Evolutionary conservation across 2,888 invertebrate genomes (phyloP), one percentile per base, ranked within the genome.

Genomic region (Nomada ruficornis): DNA sequence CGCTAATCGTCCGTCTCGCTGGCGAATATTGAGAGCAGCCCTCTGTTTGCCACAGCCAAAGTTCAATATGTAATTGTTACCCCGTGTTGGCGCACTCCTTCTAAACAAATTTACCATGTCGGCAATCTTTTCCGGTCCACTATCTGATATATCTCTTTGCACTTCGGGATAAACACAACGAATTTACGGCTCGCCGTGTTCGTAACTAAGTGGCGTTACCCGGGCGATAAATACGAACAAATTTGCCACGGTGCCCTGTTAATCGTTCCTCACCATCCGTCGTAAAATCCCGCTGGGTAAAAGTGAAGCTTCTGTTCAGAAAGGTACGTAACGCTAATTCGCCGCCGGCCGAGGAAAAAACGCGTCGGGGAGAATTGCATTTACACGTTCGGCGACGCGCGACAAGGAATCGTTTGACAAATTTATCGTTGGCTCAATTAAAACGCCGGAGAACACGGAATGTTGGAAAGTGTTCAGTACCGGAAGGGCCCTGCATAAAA

Each of bases 81-180:
- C 20, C n/a, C 26, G 13, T 64, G 60, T 65, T 80, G 83, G 77
- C 81, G 78, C 69, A 64, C 60, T 69, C 50, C 59, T 74, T 80
- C 65, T 77, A 65, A 47, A 69, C 78, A 86, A 88, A 84, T 85
- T 86, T 83, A 62, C 86, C 54, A 54, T 77, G 87, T 76, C 82
- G 89, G 84, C 77, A 65, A 83, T 59, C 80, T 85, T 89, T 89
- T 86, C 78, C 73, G 63, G 60, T 64, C 50, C 78, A 85, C 67
- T 68, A 78, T 83, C 76, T 78, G 73, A 75, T 36, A 77, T 83
- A 86, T 88, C 89, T 85, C 70, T 86, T 87, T 85, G 65, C 77
- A 82, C 75, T 64, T 73, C 86, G 80, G 77, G 71, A 78, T 78
- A 88, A 88, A 88, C 80, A 84, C 62, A 54, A 54, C 64, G 71